Percentiles rank a stretch among this genome's conserved stretches.
phyloP scores from a whole-genome alignment of 2,113 vertebrate species.

The Oriolus oriolus region DNA sequence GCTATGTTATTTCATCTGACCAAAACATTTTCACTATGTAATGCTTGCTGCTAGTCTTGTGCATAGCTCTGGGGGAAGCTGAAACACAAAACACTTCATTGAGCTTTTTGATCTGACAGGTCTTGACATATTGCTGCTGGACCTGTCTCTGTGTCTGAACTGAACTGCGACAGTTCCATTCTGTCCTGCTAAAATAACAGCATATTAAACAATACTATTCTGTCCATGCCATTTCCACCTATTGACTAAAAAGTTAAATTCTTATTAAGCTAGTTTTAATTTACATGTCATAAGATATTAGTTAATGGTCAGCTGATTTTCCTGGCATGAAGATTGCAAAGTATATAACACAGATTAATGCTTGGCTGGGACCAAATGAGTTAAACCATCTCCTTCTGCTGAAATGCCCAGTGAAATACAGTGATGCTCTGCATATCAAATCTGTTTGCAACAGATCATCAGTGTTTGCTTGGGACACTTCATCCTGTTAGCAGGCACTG shows the following conservation, averaged over 20 bases:
- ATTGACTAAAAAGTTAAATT: neutral
- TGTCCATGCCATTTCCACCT: neutral
- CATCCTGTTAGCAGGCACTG: neutral
- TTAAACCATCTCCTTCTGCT: neutral
- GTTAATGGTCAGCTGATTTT: neutral
- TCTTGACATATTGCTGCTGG: constrained; percentile 3
- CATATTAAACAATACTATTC: neutral
- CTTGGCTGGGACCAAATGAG: neutral
- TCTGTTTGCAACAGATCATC: neutral
- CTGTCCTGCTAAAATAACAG: neutral
- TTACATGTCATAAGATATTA: neutral
- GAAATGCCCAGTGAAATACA: neutral
- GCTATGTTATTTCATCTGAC: neutral
- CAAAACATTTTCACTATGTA: neutral
- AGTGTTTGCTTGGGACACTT: neutral
- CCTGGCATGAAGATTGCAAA: neutral
- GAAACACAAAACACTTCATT: neutral
- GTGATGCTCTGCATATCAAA: neutral
- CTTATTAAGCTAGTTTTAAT: neutral
- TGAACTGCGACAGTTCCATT: neutral
- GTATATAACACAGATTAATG: neutral
- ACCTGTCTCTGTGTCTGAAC: neutral
- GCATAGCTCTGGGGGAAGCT: neutral
- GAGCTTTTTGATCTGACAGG: neutral
- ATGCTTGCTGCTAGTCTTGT: neutral